Conservation (phyloP, 2,888 invertebrate species). For the Sphinx pinastri region DNA sequence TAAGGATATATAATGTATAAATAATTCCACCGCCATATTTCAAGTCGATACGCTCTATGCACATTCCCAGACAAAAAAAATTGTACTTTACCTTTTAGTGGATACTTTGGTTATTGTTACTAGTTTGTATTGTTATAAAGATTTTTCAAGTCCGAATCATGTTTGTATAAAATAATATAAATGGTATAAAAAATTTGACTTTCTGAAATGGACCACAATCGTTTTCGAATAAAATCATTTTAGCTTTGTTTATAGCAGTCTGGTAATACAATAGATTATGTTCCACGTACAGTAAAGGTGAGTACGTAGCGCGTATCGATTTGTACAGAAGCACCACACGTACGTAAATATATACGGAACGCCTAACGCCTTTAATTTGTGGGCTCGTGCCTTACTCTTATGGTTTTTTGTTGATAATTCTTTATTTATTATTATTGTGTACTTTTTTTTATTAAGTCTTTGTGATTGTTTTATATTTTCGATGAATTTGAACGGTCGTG, state of each 20-base stretch:
- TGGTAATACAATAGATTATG: too few species aligned
- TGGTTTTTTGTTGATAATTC: conserved; percentile 43
- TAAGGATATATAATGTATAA: conserved; percentile 18
- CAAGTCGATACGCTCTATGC: conserved; percentile 5
- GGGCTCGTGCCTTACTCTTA: conserved; percentile 39
- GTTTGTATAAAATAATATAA: too few species aligned
- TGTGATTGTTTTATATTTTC: conserved; percentile 47
- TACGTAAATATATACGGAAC: conserved; percentile 13
- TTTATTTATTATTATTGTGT: conserved; percentile 52
- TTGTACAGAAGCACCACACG: conserved; percentile 8
- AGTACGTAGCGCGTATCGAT: not conserved
- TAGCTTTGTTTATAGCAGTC: too few species aligned
- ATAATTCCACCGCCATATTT: conserved; percentile 40
- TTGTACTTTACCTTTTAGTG: not conserved
- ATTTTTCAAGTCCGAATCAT: too few species aligned
- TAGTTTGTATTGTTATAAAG: too few species aligned
- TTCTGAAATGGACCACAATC: too few species aligned
- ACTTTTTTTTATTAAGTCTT: conserved; percentile 47
- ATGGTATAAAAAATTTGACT: too few species aligned
- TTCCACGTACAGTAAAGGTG: not conserved
- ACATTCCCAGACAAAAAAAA: too few species aligned
- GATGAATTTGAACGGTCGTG: conserved; percentile 36
- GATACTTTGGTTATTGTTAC: not conserved
- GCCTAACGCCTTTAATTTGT: conserved; percentile 6
- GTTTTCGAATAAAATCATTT: too few species aligned